A percentile compares a stretch with the other conserved stretches of the same genome.
Evolutionary conservation across 2,888 invertebrate genomes (phyloP).

Genomic region (Stenotaenia linearis): DNA sequence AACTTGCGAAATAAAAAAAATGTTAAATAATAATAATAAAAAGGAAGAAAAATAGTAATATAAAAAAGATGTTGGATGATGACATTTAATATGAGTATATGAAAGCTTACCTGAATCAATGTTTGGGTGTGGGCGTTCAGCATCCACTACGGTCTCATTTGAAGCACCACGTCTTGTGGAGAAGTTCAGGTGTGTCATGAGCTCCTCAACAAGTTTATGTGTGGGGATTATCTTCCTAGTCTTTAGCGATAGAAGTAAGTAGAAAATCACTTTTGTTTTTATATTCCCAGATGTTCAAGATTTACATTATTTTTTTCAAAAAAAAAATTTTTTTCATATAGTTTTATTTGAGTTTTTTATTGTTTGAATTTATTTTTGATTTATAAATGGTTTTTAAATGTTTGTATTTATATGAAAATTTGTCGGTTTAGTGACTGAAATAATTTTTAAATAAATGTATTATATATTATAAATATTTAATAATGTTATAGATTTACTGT

Average conservation of each 20-base stretch:
- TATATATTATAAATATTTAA: no score
- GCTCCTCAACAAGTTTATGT: background rate
- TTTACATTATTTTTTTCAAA: background rate
- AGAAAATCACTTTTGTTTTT: background rate
- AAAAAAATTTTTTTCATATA: background rate
- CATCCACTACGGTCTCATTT: background rate
- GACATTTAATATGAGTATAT: background rate
- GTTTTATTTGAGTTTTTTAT: no score
- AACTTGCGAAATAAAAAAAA: background rate
- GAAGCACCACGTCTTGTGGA: background rate
- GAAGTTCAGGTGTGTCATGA: constrained; percentile 10
- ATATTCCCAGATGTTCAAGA: background rate
- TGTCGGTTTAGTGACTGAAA: no score
- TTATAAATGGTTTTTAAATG: no score
- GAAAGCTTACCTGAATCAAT: background rate
- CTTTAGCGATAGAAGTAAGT: background rate
- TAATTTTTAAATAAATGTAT: no score
- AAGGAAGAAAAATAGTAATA: background rate
- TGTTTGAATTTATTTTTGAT: no score
- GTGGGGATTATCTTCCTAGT: background rate
- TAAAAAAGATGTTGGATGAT: background rate
- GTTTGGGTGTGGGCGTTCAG: constrained; percentile 1
- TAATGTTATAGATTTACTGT: no score
- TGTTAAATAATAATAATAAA: background rate
- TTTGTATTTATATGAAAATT: no score